These are phyloP conservation scores for Genyomyrus donnyi DNA, from an alignment of 2,113 vertebrate genomes.

Conservation along the genomic window DNA sequence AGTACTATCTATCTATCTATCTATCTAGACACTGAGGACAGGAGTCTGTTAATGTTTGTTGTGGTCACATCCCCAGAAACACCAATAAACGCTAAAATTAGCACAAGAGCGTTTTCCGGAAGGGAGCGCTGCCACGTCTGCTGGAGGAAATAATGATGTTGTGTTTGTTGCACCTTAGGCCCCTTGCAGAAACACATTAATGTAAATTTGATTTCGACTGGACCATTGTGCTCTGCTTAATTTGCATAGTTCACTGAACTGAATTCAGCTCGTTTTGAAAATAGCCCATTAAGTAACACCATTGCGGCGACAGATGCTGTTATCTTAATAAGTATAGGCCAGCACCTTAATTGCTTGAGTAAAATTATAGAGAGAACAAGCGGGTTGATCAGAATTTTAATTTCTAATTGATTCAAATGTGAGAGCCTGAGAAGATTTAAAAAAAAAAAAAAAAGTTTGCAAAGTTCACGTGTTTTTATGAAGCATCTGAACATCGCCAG, in stretches of 20 bases:
- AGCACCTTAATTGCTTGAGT: not conserved
- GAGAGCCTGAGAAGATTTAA: not conserved
- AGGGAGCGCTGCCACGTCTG: not conserved
- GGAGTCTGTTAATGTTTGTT: not conserved
- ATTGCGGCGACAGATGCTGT: not conserved
- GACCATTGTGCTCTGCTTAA: not conserved
- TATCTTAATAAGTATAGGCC: conserved; percentile 3
- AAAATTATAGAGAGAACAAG: not conserved
- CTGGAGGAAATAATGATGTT: not conserved
- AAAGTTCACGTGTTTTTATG: not conserved
- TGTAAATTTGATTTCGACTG: not conserved
- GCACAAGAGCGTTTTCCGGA: not conserved
- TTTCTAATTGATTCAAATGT: not conserved
- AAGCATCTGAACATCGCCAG: not conserved
- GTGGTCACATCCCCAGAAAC: not conserved
- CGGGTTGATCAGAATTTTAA: not conserved
- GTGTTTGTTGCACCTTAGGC: not conserved
- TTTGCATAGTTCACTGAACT: conserved; percentile 7
- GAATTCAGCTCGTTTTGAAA: not conserved
- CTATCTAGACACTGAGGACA: not conserved
- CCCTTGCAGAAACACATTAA: not conserved
- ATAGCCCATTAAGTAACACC: not conserved
- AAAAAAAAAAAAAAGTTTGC: not conserved
- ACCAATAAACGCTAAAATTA: not conserved
- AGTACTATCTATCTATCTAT: no score